phyloP scores from a whole-genome alignment of 2,888 invertebrate species.

The Drosophila parthenogenetica region DNA sequence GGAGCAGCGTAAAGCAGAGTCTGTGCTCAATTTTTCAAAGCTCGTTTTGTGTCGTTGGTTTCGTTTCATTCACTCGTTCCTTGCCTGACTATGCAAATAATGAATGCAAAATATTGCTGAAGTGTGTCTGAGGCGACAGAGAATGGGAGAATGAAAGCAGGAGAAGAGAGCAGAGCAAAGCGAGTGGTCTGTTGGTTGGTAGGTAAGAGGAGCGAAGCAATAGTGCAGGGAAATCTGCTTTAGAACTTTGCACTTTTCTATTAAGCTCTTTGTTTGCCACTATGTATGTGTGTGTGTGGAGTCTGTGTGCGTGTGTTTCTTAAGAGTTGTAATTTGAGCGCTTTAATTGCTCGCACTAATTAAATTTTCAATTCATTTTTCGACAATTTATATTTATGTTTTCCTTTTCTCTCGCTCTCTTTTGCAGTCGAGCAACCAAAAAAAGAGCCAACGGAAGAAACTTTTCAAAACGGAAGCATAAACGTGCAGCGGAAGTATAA shows the following conservation, averaged over 20 bases:
- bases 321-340: constrained; percentile 28
- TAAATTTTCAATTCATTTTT: constrained; percentile 60
- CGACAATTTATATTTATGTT: constrained; percentile 15
- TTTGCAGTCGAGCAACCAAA: constrained; percentile 46
- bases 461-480: constrained; percentile 37
- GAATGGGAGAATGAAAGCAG: background rate
- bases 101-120: constrained; percentile 76
- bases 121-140: constrained; percentile 61
- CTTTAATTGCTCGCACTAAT: constrained; percentile 54
- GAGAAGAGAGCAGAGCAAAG: background rate
- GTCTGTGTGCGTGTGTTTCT: constrained; percentile 18
- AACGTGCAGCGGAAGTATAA: constrained; percentile 44
- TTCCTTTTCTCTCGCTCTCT: background rate
- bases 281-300: background rate
- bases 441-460: constrained; percentile 25
- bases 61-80: constrained; percentile 15
- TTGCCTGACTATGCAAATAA: constrained; percentile 70
- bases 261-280: constrained; percentile 27
- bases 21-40: constrained; percentile 76
- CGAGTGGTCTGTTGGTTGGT: too few species aligned
- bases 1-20: constrained; percentile 18
- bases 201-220: background rate
- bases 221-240: constrained; percentile 41
- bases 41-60: constrained; percentile 68
- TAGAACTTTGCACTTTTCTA: constrained; percentile 43